phyloP scores from a whole-genome alignment of 2,888 invertebrate genomes.

The Melolontha melolontha region DNA sequence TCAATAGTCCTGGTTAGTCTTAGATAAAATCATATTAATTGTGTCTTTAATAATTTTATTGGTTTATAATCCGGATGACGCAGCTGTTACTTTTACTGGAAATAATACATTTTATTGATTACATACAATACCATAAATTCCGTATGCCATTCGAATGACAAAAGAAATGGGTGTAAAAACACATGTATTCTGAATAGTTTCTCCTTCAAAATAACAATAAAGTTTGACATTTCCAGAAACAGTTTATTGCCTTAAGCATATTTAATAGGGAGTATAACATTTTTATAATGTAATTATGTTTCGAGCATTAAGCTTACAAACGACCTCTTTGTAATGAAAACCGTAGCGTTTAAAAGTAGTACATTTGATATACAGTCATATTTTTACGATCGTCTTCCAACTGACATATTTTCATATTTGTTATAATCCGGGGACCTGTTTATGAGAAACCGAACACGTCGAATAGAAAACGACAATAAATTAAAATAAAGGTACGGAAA shows the following conservation, averaged over 20 bases:
- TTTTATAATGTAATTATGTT: conserved; percentile 39
- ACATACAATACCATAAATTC: conserved; percentile 11
- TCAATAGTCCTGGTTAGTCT: too few species aligned
- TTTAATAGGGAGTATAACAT: conserved; percentile 37
- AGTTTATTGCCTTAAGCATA: conserved; percentile 38
- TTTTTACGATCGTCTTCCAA: conserved; percentile 27
- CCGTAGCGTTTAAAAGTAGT: background rate
- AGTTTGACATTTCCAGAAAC: conserved; percentile 40
- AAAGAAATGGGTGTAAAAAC: conserved; percentile 39
- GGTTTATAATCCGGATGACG: too few species aligned
- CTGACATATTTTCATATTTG: conserved; percentile 29
- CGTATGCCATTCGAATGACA: conserved; percentile 34
- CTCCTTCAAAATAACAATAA: conserved; percentile 38
- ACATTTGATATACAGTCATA: background rate
- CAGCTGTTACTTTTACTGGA: too few species aligned
- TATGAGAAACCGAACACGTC: conserved; percentile 4
- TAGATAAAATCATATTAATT: too few species aligned
- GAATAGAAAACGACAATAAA: conserved; percentile 19
- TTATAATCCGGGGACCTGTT: conserved; percentile 25
- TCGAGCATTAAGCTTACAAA: conserved; percentile 14
- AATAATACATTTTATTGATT: too few species aligned
- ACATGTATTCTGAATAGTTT: conserved; percentile 39
- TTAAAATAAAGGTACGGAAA: conserved; percentile 33
- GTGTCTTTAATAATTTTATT: too few species aligned
- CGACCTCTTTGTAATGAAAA: conserved; percentile 30